Conservation (phyloP, 2,888 invertebrate genomes). For the Orthonychiurus folsomi region DNA sequence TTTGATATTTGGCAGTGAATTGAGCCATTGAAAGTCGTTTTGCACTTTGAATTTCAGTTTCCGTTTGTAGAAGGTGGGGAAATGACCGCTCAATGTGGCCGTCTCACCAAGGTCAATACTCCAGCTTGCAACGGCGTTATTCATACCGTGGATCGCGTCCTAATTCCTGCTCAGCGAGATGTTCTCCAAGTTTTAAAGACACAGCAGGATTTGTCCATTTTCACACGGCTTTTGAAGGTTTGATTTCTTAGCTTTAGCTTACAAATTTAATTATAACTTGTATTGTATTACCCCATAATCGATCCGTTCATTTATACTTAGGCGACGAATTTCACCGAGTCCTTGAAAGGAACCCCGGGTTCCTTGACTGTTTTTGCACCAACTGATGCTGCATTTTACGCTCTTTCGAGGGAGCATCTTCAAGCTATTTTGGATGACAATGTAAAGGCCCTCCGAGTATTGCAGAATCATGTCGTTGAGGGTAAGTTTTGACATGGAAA, state of each 20-base stretch:
- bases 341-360: conserved; percentile 24
- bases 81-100: conserved; percentile 60
- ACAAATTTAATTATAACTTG: conserved; percentile 1
- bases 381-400: conserved; percentile 51
- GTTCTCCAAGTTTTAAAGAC: conserved; percentile 48
- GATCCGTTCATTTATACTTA: too few relatives aligned
- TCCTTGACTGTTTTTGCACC: conserved; percentile 54
- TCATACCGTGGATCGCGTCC: conserved; percentile 56
- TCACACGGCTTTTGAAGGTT: conserved; percentile 46
- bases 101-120: conserved; percentile 53
- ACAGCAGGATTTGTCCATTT: conserved; percentile 46
- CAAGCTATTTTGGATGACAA: conserved; percentile 48
- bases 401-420: conserved; percentile 47
- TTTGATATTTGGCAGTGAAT: neutral
- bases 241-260: conserved; percentile 12
- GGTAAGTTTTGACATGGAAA: conserved; percentile 43
- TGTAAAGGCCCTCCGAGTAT: conserved; percentile 46
- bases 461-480: conserved; percentile 50
- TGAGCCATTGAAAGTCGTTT: neutral
- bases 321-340: neutral
- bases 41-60: conserved; percentile 21
- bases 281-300: too few relatives aligned
- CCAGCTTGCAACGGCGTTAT: conserved; percentile 60
- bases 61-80: conserved; percentile 44
- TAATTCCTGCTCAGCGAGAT: conserved; percentile 49